These are phyloP conservation scores for Isurus oxyrinchus DNA, from an alignment of 2,113 vertebrate genomes.

Conservation along the genomic window DNA sequence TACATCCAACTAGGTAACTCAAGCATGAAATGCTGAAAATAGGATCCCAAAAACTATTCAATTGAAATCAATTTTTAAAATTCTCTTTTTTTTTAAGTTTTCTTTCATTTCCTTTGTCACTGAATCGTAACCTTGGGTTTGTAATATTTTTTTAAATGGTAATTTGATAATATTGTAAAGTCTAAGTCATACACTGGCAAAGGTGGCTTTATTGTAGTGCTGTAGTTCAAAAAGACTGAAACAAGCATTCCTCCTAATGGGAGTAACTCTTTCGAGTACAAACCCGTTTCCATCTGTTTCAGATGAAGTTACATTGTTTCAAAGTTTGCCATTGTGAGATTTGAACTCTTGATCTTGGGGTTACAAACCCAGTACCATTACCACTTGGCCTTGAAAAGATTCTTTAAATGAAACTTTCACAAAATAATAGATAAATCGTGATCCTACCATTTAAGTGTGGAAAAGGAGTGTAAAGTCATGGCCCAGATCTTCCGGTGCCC, in stretches of 20 bases:
- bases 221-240: background rate
- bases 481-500: no score
- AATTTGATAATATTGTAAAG: background rate
- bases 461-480: background rate
- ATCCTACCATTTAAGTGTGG: background rate
- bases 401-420: background rate
- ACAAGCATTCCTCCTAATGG: background rate
- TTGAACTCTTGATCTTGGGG: no score
- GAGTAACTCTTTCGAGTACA: no score
- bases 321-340: no score
- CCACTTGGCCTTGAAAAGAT: no score
- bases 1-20: background rate
- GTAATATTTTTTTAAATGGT: background rate
- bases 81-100: background rate
- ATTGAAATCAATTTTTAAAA: background rate
- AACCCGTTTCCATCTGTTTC: no score
- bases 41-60: constrained; percentile 13
- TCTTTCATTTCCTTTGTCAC: background rate
- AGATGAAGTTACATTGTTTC: no score
- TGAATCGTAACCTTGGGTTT: background rate
- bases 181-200: background rate
- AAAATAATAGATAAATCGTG: background rate
- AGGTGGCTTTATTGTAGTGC: background rate
- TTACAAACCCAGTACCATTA: no score
- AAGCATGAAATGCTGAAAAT: background rate